Evolutionary conservation across 1,140 invertebrate species (phyloP).

Genomic region (Chironomus tepperi): DNA sequence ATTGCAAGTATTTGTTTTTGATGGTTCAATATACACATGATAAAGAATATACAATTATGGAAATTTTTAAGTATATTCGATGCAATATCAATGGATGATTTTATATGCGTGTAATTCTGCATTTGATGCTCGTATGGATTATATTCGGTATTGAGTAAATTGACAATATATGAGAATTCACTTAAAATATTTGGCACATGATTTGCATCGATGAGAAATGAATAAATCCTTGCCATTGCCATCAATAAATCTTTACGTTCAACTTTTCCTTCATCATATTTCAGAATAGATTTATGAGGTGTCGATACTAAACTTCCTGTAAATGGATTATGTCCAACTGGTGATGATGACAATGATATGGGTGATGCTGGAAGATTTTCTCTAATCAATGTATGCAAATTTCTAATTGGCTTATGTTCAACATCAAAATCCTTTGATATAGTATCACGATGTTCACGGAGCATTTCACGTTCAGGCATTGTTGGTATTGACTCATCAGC

Average conservation of each 20-base stretch:
- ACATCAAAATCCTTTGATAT: conserved; percentile 25
- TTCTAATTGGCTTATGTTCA: background rate
- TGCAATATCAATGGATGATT: background rate
- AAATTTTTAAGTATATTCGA: conserved; percentile 24
- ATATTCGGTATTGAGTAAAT: conserved; percentile 32
- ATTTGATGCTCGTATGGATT: background rate
- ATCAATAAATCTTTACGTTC: conserved; percentile 25
- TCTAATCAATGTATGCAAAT: background rate
- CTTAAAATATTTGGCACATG: conserved; percentile 35
- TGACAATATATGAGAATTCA: conserved; percentile 34
- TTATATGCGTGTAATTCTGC: background rate
- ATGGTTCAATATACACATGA: conserved; percentile 30
- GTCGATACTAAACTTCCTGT: too few species aligned
- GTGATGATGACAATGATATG: background rate
- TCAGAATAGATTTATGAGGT: too few species aligned
- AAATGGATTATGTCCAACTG: background rate
- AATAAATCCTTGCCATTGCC: conserved; percentile 32
- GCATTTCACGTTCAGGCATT: conserved; percentile 22
- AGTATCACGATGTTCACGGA: background rate
- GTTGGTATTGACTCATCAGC: conserved; percentile 15
- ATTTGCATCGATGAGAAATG: conserved; percentile 34
- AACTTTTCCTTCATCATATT: conserved; percentile 15
- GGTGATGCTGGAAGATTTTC: conserved; percentile 6
- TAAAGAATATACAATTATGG: conserved; percentile 36
- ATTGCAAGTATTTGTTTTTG: conserved; percentile 31